phyloP scores from a whole-genome alignment of 1,140 invertebrate species.

The Drosophila malerkotliana region DNA sequence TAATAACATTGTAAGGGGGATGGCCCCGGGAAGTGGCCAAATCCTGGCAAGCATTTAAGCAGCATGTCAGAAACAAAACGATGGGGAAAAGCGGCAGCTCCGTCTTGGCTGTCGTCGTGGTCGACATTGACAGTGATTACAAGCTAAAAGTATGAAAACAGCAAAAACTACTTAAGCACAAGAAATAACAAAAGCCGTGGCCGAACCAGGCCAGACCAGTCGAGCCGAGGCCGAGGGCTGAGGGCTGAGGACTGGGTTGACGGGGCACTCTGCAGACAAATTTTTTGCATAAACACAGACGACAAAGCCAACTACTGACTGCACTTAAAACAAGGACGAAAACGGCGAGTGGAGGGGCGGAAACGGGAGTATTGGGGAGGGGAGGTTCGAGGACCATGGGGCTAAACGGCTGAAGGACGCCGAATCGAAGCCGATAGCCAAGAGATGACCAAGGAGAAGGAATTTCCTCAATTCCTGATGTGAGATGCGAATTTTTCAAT shows the following conservation, averaged over 20 bases:
- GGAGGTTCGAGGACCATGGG: too few species aligned
- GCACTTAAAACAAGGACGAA: slow-evolving; percentile 76
- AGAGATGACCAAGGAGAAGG: slow-evolving; percentile 61
- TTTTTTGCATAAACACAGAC: slow-evolving; percentile 82
- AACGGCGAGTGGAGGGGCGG: neutral
- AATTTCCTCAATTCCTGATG: slow-evolving; percentile 62
- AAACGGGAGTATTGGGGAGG: neutral
- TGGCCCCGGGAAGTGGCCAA: slow-evolving; percentile 75
- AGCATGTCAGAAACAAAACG: slow-evolving; percentile 79
- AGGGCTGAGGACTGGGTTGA: neutral
- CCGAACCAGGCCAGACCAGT: slow-evolving; percentile 29
- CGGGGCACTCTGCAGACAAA: slow-evolving; percentile 64
- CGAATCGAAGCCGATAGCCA: slow-evolving; percentile 69
- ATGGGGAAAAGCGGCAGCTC: slow-evolving; percentile 36
- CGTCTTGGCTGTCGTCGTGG: slow-evolving; percentile 40
- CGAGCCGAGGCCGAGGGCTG: neutral
- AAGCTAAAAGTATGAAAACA: slow-evolving; percentile 83
- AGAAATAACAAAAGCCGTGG: slow-evolving; percentile 73
- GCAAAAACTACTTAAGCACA: slow-evolving; percentile 81
- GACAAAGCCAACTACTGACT: slow-evolving; percentile 78
- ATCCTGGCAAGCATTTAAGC: slow-evolving; percentile 81
- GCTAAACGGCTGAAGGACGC: slow-evolving; percentile 8
- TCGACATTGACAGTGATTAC: slow-evolving; percentile 83
- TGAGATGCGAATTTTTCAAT: slow-evolving; percentile 77
- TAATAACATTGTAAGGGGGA: slow-evolving; percentile 82